Conservation (phyloP, 2,113 vertebrate genomes). For the Hemicordylus capensis region DNA sequence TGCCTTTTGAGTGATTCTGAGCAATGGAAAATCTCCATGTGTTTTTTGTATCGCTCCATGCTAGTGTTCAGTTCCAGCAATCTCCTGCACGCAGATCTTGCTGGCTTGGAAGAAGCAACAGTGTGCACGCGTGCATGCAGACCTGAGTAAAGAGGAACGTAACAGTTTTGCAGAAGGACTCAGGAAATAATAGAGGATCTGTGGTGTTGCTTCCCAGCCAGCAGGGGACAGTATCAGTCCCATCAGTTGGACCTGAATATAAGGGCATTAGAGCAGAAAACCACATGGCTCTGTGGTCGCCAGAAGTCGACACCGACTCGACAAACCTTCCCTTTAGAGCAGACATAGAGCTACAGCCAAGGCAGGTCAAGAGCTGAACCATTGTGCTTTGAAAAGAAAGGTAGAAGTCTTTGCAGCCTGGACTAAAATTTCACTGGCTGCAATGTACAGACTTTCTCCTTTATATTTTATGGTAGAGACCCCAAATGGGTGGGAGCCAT, state of each 20-base stretch:
- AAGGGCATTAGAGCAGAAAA: neutral
- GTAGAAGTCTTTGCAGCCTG: neutral
- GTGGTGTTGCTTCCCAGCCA: too few relatives aligned
- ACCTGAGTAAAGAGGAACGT: neutral
- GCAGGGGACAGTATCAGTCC: neutral
- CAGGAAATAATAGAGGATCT: neutral
- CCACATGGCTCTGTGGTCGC: too few relatives aligned
- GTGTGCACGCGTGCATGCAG: neutral
- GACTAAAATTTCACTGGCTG: too few relatives aligned
- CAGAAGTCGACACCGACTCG: too few relatives aligned
- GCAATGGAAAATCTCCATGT: neutral
- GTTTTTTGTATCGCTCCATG: neutral
- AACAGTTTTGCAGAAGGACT: neutral
- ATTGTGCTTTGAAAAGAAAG: neutral
- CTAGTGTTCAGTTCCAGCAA: neutral
- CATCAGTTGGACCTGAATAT: neutral
- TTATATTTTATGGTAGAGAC: neutral
- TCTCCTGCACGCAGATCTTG: accelerated
- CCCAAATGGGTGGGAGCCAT: neutral
- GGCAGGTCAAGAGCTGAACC: neutral
- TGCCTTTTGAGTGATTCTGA: neutral
- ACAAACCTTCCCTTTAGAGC: too few relatives aligned
- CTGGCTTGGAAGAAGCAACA: neutral
- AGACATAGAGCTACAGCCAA: neutral
- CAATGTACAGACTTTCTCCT: neutral